These are phyloP conservation scores for Ctena decussata DNA, from an alignment of 2,888 invertebrate species.

Conservation along the genomic window DNA sequence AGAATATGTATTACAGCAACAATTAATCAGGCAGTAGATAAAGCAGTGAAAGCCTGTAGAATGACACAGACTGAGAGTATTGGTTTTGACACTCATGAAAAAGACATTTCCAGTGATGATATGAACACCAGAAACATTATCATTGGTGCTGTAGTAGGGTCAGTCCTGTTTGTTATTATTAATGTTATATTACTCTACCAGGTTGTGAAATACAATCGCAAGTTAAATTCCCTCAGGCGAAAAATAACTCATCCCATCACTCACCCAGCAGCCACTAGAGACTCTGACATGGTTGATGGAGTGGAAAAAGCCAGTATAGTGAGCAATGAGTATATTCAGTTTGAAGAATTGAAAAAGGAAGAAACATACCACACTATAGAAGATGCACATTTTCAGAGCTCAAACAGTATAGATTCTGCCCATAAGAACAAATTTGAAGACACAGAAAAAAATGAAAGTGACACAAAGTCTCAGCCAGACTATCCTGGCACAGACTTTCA, in stretches of 20 bases:
- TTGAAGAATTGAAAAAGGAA: conserved; percentile 42
- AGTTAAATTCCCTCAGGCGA: conserved; percentile 41
- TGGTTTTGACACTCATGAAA: background rate
- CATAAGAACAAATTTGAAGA: background rate
- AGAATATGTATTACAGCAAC: conserved; percentile 51
- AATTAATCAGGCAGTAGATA: conserved; percentile 16
- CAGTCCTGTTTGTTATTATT: conserved; percentile 36
- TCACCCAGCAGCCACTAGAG: background rate
- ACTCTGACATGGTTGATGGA: background rate
- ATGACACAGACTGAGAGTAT: conserved; percentile 40
- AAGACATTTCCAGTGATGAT: background rate
- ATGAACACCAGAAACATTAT: conserved; percentile 34
- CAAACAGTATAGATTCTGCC: conserved; percentile 26
- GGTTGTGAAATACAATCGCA: conserved; percentile 58
- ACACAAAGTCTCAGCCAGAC: background rate
- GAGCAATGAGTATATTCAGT: conserved; percentile 57
- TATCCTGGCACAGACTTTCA: conserved; percentile 32
- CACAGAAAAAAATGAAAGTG: background rate
- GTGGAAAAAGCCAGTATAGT: conserved; percentile 23
- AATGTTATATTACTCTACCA: conserved; percentile 43
- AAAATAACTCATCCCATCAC: conserved; percentile 18
- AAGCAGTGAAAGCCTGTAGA: conserved; percentile 20
- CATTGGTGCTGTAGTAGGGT: conserved; percentile 37
- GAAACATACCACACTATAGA: conserved; percentile 26
- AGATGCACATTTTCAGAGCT: conserved; percentile 22